Conservation (phyloP, 2,797 vertebrate genomes). For the Mionectes olivaceus region DNA sequence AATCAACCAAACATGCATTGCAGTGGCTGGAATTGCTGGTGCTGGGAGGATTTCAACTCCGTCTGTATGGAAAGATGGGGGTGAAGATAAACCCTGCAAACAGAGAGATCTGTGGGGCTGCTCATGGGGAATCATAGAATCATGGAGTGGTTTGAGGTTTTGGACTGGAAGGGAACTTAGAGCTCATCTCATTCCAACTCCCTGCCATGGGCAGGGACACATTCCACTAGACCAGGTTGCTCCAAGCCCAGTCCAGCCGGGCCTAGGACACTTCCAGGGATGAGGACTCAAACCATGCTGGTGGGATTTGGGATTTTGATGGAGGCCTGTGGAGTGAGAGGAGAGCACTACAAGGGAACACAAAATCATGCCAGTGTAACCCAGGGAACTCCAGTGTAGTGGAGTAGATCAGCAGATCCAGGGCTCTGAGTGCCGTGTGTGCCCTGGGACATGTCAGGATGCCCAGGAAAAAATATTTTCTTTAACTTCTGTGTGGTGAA, state of each 20-base stretch:
- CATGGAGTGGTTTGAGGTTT: not conserved
- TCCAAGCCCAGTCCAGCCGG: not conserved
- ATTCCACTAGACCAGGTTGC: not conserved
- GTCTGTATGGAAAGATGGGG: not conserved
- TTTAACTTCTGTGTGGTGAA: not conserved
- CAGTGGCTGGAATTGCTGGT: not conserved
- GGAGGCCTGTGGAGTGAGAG: not conserved
- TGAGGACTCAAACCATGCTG: not conserved
- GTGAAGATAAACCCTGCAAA: not conserved
- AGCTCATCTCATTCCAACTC: not conserved
- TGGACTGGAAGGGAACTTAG: not conserved
- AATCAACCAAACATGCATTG: conserved; percentile 1
- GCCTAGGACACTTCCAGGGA: not conserved
- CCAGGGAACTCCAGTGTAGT: rapidly evolving
- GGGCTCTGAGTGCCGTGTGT: rapidly evolving
- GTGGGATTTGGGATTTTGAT: not conserved
- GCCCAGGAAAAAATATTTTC: not conserved
- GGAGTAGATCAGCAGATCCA: not conserved
- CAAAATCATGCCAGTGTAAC: rapidly evolving
- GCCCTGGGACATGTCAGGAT: not conserved
- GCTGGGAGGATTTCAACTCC: not conserved
- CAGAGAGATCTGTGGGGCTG: not conserved
- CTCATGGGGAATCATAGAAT: not conserved
- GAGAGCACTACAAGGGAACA: not conserved
- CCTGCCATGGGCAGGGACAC: not conserved